Base-by-base conservation (phyloP, 2,888 invertebrate genomes). In the Ariolimax columbianus region DNA sequence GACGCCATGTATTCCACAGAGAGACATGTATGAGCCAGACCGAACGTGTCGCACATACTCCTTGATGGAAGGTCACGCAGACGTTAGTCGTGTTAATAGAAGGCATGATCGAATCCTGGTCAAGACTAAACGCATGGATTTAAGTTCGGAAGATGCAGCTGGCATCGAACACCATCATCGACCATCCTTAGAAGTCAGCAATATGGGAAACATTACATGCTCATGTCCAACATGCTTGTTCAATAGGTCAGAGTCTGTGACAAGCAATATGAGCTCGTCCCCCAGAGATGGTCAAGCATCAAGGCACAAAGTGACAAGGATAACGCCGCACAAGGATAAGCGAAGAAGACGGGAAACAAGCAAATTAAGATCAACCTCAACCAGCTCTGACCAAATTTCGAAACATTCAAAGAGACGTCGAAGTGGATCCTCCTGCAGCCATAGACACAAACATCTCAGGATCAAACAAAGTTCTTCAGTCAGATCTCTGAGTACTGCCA, bases 181-280 rank as follows among this genome's bases (percentile, higher is more conserved):
- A 38, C 0, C 63, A 63, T 40, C 43, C 0, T 30, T 40, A 14
- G 17, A 11, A 0, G 1, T 14, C 9, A 33, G 19, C 17, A 33
- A 66, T 23, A 1, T 11, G 33, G 38, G n/a, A 11, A 36, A 30
- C n/a, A 11, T n/a, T 0, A 26, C 47, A 4, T 83, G 77, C 51
- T 51, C 51, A 9, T 68, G 47, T n/a, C 70, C 77, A 23, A 75
- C 19, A 0, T 83, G 77, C 68, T 1, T 43, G 2, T 30, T 40
- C 7, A 63, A 43, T 23, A 82, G 63, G 43, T 82, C 75, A 0
- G 82, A 47, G 19, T 82, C 82, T 11, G 19, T 66, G 23, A 43
- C 40, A 17, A 82, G 82, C n/a, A 38, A 59, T 11, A 17, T 30
- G 9, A 82, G 82, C 30, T 77, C 75, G 14, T 1, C 51, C 7